Conservation (phyloP, 2,113 vertebrate species). For the human region GRCh38 chr4:178419501-178420000, state of each 20-base stretch:
- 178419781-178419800: background rate
- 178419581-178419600: fast-evolving
- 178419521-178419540: background rate
- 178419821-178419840: background rate
- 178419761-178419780: no score
- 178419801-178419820: background rate
- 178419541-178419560: background rate
- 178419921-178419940: background rate
- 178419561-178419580: fast-evolving
- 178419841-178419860: background rate
- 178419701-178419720: background rate
- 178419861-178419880: background rate
- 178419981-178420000: background rate
- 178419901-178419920: background rate
- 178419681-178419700: background rate
- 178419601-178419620: background rate
- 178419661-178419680: background rate
- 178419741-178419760: background rate
- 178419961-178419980: background rate
- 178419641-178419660: background rate
- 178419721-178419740: background rate
- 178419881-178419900: background rate
- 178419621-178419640: background rate
- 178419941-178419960: background rate
- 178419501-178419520: background rate